phyloP scores from a whole-genome alignment of 2,888 invertebrate species.

The Agapostemon virescens region DNA sequence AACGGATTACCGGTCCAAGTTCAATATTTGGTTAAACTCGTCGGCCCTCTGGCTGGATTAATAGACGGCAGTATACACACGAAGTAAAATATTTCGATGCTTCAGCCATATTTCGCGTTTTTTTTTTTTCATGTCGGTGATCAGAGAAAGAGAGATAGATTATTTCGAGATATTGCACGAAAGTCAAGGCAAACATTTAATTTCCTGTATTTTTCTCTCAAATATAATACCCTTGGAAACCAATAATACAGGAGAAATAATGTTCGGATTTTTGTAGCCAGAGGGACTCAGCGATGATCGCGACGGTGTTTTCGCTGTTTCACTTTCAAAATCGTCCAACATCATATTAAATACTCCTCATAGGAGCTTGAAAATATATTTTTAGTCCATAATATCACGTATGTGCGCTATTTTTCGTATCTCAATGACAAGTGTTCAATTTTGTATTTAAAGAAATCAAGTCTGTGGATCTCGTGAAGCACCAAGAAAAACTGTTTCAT shows the following conservation, averaged over 20 bases:
- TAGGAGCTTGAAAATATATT: background rate
- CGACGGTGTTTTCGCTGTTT: background rate
- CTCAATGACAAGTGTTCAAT: background rate
- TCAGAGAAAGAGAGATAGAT: conserved; percentile 8
- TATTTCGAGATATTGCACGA: conserved; percentile 34
- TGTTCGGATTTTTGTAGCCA: conserved; percentile 8
- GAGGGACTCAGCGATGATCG: background rate
- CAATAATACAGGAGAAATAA: conserved; percentile 17
- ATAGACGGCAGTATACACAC: conserved; percentile 33
- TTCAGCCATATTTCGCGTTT: conserved; percentile 30
- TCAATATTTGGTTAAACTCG: conserved; percentile 64
- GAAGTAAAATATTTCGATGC: conserved; percentile 57
- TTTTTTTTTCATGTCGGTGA: conserved; percentile 4
- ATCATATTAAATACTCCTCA: background rate
- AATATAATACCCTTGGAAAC: background rate
- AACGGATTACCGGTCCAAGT: conserved; percentile 59
- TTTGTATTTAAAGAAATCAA: background rate
- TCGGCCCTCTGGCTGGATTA: conserved; percentile 50
- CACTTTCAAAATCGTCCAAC: background rate
- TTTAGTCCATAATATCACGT: background rate
- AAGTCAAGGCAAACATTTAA: conserved; percentile 28
- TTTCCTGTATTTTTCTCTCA: background rate
- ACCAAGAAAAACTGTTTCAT: background rate
- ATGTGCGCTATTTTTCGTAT: background rate
- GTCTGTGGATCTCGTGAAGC: background rate